Percentiles rank a stretch among this genome's conserved stretches.
phyloP scores from a whole-genome alignment of 53 echinoderm and acorn worm genomes.

The Apostichopus leukothele region DNA sequence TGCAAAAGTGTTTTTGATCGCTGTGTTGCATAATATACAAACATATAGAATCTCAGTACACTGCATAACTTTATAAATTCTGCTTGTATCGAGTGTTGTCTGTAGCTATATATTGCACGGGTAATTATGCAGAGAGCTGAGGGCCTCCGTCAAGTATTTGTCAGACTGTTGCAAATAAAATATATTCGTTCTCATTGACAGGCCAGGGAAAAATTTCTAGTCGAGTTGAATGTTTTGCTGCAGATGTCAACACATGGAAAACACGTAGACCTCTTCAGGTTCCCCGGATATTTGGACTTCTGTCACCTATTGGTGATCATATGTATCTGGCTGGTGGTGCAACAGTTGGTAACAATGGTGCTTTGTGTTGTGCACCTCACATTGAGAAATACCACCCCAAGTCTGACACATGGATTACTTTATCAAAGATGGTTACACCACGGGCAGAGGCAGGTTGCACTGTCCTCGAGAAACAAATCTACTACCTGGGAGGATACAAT shows the following conservation, averaged over 20 bases:
- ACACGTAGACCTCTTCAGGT: conserved; percentile 48
- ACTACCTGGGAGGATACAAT: conserved; percentile 84
- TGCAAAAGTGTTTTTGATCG: too few species aligned
- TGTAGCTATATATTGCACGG: too few species aligned
- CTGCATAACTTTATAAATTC: too few species aligned
- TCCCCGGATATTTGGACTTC: conserved; percentile 77
- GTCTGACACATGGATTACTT: conserved; percentile 72
- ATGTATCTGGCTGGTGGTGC: conserved; percentile 86
- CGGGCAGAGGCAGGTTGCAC: conserved; percentile 78
- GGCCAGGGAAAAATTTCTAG: conserved; percentile 79
- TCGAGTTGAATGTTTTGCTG: conserved; percentile 79
- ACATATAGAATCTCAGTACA: too few species aligned
- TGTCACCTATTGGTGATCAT: conserved; percentile 62
- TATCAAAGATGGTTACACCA: conserved; percentile 63
- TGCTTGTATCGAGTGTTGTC: too few species aligned
- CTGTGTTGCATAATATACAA: too few species aligned
- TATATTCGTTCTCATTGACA: conserved; percentile 23
- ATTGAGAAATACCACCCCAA: conserved; percentile 75
- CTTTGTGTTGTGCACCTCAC: conserved; percentile 61
- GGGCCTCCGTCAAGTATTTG: too few species aligned
- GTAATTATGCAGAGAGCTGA: too few species aligned
- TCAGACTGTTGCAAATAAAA: too few species aligned
- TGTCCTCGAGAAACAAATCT: conserved; percentile 69
- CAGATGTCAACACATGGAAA: conserved; percentile 62
- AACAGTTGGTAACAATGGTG: conserved; percentile 56